Percentiles rank a stretch among this genome's conserved stretches.
These are phyloP conservation scores for Phylloscopus trochilus DNA, from an alignment of 2,113 vertebrate genomes.

Conservation along the genomic window DNA sequence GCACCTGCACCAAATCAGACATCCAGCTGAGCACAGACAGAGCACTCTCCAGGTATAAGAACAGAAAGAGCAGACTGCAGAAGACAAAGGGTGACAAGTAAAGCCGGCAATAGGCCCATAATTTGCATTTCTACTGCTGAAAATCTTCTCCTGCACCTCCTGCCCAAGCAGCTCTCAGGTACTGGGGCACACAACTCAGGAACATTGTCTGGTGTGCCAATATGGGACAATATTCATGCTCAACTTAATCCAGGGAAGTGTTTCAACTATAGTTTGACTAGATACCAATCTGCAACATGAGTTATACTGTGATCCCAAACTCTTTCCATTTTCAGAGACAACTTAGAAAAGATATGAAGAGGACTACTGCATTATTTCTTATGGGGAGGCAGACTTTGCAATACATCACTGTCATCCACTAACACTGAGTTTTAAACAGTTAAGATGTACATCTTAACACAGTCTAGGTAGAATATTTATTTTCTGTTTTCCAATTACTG, in stretches of 20 bases:
- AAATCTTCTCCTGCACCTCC: not conserved
- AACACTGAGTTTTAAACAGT: not conserved
- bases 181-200: not conserved
- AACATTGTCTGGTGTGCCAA: rapidly evolving
- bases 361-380: not conserved
- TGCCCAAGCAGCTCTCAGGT: not conserved
- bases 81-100: not conserved
- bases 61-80: not conserved
- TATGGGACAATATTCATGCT: not conserved
- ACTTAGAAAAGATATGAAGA: not conserved
- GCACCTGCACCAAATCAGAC: not conserved
- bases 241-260: not conserved
- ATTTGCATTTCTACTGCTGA: not conserved
- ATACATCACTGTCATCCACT: not conserved
- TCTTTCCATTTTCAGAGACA: not conserved
- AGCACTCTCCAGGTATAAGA: not conserved
- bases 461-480: not conserved
- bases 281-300: not conserved
- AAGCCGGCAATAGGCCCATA: not conserved
- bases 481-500: not conserved
- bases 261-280: not conserved
- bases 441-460: not conserved
- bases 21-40: not conserved
- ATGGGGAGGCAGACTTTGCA: not conserved
- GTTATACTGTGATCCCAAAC: not conserved